Evolutionary conservation across 1,140 invertebrate species (phyloP), one percentile per base, ranked within the genome.

Genomic region (Triops longicaudatus): DNA sequence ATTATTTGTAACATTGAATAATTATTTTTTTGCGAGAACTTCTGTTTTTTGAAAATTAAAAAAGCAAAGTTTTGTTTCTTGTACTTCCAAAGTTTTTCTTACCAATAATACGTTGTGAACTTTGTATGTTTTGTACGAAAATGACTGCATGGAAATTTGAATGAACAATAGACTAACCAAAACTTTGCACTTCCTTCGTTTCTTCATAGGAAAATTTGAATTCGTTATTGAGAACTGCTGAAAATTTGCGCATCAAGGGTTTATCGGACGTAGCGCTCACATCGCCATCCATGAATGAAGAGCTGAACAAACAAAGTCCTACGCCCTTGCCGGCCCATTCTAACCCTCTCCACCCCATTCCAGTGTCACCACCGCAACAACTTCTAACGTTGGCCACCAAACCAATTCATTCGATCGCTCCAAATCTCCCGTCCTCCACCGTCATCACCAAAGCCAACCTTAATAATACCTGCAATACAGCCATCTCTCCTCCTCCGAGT

Each of bases 241-340:
- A 96, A 84, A 94, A 94, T 82, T 85, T 97, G 10, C 89, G 93
- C 82, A 94, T 96, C 78, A 96, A 97, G 85, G 95, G 95, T 0
- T 85, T 96, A 26, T 93, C 94, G 44, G 93, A 96, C 84, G 92
- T 94, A 3, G 92, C 92, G 77, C 93, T 79, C 9, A 78, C 78
- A 72, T 76, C 43, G 42, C 27, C 31, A 75, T 6, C n/a, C 26
- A 72, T 50, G 11, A 74, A 73, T 72, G 88, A 89, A 79, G 85
- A 86, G 41, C 82, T 82, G 78, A 83, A 37, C 31, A 37, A 84
- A 79, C 83, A 85, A 81, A 42, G 73, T 78, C 26, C 79, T 75
- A 73, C 79, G 74, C 73, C 77, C 75, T 14, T 75, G 43, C 50
- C 14, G 50, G 50, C 50, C 14, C 31, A 37, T 7, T 4, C 31